Evolutionary conservation across 2,888 invertebrate species (phyloP).

Genomic region (Halocaridina rubra): DNA sequence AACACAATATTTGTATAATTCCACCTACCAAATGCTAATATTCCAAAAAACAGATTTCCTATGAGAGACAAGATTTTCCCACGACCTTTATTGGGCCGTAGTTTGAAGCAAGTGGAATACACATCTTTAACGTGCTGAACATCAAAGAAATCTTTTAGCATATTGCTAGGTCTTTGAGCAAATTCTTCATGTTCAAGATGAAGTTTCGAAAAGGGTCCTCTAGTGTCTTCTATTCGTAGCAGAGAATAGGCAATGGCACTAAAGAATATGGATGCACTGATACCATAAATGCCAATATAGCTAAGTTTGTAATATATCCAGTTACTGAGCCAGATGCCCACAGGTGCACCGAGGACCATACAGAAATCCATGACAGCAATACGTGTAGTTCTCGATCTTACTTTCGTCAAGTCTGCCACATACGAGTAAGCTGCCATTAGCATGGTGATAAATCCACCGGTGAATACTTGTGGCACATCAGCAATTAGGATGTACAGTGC

Average conservation of each 20-base stretch:
- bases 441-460: constrained; percentile 44
- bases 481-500: constrained; percentile 33
- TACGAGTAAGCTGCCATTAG: constrained; percentile 52
- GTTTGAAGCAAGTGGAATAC: neutral
- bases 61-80: constrained; percentile 24
- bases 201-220: constrained; percentile 24
- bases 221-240: constrained; percentile 34
- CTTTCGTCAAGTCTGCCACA: constrained; percentile 44
- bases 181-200: constrained; percentile 3
- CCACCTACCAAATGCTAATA: constrained; percentile 20
- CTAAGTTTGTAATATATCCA: constrained; percentile 18
- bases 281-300: constrained; percentile 39
- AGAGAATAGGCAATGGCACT: constrained; percentile 12
- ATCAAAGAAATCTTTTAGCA: constrained; percentile 22
- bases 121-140: constrained; percentile 2
- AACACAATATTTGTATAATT: too few species aligned
- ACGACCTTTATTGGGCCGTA: constrained; percentile 9
- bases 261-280: constrained; percentile 4
- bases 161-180: constrained; percentile 2
- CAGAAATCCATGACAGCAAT: constrained; percentile 42
- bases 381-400: constrained; percentile 37
- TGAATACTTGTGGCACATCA: constrained; percentile 34
- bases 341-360: constrained; percentile 3
- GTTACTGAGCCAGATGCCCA: constrained; percentile 38
- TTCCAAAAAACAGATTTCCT: neutral